These are phyloP conservation scores for Riptortus pedestris DNA, from an alignment of 1,140 invertebrate genomes.

Conservation along the genomic window DNA sequence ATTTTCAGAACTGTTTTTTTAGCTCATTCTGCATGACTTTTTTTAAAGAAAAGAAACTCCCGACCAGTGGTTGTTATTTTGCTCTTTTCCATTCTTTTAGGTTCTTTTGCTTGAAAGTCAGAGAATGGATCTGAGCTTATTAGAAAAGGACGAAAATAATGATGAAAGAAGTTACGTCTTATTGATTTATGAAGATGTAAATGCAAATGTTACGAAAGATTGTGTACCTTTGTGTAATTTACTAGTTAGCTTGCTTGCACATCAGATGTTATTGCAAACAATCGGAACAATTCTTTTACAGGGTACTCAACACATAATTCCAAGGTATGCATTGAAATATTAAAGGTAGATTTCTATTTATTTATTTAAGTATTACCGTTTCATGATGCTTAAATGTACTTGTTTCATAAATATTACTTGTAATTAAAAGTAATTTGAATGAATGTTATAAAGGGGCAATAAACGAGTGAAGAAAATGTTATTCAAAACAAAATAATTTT, in stretches of 20 bases:
- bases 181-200: conserved; percentile 69
- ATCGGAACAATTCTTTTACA: conserved; percentile 74
- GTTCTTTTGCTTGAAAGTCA: conserved; percentile 58
- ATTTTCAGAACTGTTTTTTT: too few relatives aligned
- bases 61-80: too few relatives aligned
- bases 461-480: too few relatives aligned
- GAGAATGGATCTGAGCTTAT: conserved; percentile 36
- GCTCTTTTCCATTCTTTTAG: too few relatives aligned
- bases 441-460: too few relatives aligned
- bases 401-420: too few relatives aligned
- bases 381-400: neutral
- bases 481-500: too few relatives aligned
- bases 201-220: conserved; percentile 53
- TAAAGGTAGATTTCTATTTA: too few relatives aligned
- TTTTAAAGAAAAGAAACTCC: too few relatives aligned
- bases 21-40: too few relatives aligned
- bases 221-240: conserved; percentile 70
- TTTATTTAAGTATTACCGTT: too few relatives aligned
- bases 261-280: conserved; percentile 83
- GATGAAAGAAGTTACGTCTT: conserved; percentile 79
- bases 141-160: conserved; percentile 33
- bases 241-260: conserved; percentile 76
- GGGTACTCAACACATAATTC: conserved; percentile 43
- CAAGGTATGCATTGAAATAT: conserved; percentile 41
- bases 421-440: neutral